Conservation (phyloP, 37 sponge, comb jelly and placozoan species). For the Theonella swinhoei region DNA sequence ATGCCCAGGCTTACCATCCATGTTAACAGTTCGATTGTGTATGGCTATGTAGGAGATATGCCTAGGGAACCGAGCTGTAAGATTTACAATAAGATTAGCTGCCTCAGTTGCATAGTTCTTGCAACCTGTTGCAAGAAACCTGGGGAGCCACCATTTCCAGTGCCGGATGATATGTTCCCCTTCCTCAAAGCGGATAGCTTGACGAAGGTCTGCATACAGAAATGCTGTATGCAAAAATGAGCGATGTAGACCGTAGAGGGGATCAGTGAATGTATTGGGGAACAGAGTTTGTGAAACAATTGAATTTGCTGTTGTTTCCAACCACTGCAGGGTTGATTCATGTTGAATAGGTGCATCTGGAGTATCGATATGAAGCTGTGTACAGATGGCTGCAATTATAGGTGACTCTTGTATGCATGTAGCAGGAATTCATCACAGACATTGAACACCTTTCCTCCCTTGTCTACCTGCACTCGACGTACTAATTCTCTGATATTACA, state of each 20-base stretch:
- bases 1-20: too few relatives aligned
- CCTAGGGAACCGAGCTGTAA: slow-evolving; percentile 8
- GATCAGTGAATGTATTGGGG: not conserved
- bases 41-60: slow-evolving; percentile 33
- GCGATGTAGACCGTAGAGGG: slow-evolving; percentile 1
- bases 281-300: not conserved
- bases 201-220: too few relatives aligned
- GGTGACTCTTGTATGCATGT: too few relatives aligned
- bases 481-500: slow-evolving; percentile 3
- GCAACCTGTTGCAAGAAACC: slow-evolving; percentile 27
- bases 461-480: slow-evolving; percentile 15
- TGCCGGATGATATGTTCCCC: slow-evolving; percentile 16
- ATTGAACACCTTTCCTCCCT: slow-evolving; percentile 12
- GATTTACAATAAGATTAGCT: slow-evolving; percentile 2
- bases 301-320: too few relatives aligned
- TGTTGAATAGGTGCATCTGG: too few relatives aligned
- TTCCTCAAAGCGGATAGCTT: slow-evolving; percentile 19
- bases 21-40: slow-evolving; percentile 31
- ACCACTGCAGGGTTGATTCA: too few relatives aligned
- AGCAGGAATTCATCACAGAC: slow-evolving; percentile 22
- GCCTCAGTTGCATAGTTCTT: slow-evolving; percentile 10
- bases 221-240: slow-evolving; percentile 4
- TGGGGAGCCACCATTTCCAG: slow-evolving; percentile 30
- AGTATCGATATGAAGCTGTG: too few relatives aligned
- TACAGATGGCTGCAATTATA: slow-evolving; percentile 22